Conservation (phyloP, 1,140 invertebrate genomes). For the Megalopta genalis region DNA sequence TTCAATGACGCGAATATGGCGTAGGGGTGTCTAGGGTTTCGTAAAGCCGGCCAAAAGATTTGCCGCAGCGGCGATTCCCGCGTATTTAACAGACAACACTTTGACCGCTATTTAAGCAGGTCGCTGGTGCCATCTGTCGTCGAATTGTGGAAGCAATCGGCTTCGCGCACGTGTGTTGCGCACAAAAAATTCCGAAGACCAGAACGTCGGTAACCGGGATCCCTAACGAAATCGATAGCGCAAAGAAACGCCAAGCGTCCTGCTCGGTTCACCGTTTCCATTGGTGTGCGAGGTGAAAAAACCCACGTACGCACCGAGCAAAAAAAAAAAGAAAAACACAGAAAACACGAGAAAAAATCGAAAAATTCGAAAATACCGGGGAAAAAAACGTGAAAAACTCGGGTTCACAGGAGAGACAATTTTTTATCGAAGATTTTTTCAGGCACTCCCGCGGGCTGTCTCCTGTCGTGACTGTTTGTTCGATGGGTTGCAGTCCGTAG, state of each 20-base stretch:
- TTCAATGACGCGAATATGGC: not conserved
- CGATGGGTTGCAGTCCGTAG: conserved; percentile 51
- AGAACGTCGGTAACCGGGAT: conserved; percentile 57
- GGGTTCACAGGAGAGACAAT: not conserved
- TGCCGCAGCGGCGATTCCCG: conserved; percentile 22
- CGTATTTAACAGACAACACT: conserved; percentile 64
- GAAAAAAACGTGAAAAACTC: conserved; percentile 30
- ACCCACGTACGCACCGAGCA: not conserved
- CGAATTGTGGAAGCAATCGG: conserved; percentile 46
- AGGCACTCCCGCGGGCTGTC: not conserved
- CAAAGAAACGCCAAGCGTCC: conserved; percentile 13
- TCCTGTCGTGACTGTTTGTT: conserved; percentile 20
- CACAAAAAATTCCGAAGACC: conserved; percentile 35
- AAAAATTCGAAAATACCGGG: conserved; percentile 22
- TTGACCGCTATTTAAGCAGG: conserved; percentile 66
- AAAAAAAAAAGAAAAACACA: conserved; percentile 31
- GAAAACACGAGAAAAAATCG: conserved; percentile 29
- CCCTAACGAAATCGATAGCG: conserved; percentile 51
- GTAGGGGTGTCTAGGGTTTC: not conserved
- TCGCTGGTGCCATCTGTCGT: conserved; percentile 70
- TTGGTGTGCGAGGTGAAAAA: conserved; percentile 18
- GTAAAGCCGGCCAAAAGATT: conserved; percentile 45
- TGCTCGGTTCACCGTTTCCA: not conserved
- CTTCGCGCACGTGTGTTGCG: conserved; percentile 55
- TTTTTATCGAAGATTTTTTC: conserved; percentile 31